These are phyloP conservation scores for Odontesthes bonariensis DNA, from an alignment of 2,113 vertebrate genomes.

Conservation along the genomic window DNA sequence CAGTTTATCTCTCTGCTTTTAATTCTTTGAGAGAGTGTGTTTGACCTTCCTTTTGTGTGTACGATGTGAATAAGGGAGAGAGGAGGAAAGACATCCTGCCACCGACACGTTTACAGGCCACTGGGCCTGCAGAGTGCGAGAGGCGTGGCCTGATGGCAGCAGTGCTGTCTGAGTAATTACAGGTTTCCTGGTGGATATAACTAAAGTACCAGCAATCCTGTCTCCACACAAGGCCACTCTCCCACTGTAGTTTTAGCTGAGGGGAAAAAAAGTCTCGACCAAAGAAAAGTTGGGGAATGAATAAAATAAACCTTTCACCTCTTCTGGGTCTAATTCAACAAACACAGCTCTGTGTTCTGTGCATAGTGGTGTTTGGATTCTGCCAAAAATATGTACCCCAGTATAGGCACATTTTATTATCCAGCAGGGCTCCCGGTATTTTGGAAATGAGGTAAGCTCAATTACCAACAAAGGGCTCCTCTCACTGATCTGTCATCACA, in stretches of 20 bases:
- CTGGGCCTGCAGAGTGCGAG: conserved; percentile 65
- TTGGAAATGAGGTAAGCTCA: conserved; percentile 76
- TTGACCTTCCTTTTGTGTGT: conserved; percentile 27
- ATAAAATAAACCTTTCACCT: conserved; percentile 44
- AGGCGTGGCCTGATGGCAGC: conserved; percentile 81
- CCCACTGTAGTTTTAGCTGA: conserved; percentile 53
- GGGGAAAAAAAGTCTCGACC: conserved; percentile 27
- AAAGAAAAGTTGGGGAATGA: conserved; percentile 63
- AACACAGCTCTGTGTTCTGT: conserved; percentile 55
- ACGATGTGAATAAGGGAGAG: conserved; percentile 17
- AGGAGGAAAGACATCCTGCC: conserved; percentile 62
- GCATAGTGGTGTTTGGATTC: conserved; percentile 50
- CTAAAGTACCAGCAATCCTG: conserved; percentile 79
- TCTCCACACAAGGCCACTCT: conserved; percentile 74
- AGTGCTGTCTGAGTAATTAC: conserved; percentile 87
- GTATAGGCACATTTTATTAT: conserved; percentile 69
- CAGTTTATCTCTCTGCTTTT: conserved; percentile 21
- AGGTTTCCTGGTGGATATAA: conserved; percentile 86
- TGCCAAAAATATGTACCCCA: conserved; percentile 67
- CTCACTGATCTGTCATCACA: conserved; percentile 71
- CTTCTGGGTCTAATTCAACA: conserved; percentile 61
- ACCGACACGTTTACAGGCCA: conserved; percentile 77
- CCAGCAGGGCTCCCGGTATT: conserved; percentile 66
- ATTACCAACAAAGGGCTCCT: conserved; percentile 80
- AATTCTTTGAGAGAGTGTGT: conserved; percentile 28